A percentile compares a stretch with the other conserved stretches of the same genome.
Evolutionary conservation across 2,797 vertebrate species (phyloP).

Genomic region (Caiman crocodilus): DNA sequence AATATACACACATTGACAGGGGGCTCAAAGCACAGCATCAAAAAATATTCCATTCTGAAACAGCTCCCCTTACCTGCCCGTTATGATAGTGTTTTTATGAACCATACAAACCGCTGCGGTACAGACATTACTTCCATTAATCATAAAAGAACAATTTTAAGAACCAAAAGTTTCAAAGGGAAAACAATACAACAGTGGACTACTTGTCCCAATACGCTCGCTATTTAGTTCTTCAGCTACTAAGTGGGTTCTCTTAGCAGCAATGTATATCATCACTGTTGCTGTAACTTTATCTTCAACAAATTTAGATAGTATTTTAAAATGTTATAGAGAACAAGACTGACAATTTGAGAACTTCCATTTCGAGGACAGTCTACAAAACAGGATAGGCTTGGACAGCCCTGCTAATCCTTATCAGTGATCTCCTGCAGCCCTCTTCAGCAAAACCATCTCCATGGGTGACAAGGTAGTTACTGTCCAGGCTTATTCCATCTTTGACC

Average conservation of each 20-base stretch:
- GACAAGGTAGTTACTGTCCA: neutral
- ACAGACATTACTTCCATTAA: neutral
- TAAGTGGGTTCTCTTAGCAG: neutral
- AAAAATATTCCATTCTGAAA: accelerated
- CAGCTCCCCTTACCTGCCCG: neutral
- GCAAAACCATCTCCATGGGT: neutral
- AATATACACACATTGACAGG: neutral
- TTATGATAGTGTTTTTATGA: neutral
- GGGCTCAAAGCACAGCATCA: neutral
- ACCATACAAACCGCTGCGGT: neutral
- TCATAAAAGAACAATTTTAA: neutral
- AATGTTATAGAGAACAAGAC: neutral
- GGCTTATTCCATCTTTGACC: neutral
- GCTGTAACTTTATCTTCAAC: neutral
- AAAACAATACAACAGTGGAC: neutral
- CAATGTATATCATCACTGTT: neutral
- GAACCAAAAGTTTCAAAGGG: neutral
- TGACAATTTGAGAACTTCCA: neutral
- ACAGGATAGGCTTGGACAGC: neutral
- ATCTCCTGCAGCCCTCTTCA: neutral
- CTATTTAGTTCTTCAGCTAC: neutral
- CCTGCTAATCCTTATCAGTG: neutral
- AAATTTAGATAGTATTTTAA: neutral
- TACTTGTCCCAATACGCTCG: neutral
- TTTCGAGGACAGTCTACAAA: neutral